Percentiles rank a stretch among this genome's conserved stretches.
phyloP scores from a whole-genome alignment of 1,140 invertebrate genomes.

The Neodiprion lecontei region DNA sequence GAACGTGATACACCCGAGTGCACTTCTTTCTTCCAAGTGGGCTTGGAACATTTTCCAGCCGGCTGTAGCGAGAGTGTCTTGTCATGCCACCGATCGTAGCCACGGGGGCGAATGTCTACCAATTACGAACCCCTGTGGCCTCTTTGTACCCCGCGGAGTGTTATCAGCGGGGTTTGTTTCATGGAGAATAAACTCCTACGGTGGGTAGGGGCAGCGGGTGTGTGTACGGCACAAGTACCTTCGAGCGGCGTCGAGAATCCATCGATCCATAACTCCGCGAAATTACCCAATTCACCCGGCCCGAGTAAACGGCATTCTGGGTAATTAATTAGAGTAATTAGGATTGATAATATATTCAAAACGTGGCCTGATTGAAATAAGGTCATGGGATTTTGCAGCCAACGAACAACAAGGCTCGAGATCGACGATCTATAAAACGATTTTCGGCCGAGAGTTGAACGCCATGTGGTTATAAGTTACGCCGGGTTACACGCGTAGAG shows the following conservation, averaged over 20 bases:
- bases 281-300: not conserved
- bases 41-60: too few relatives aligned
- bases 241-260: not conserved
- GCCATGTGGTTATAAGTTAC: too few relatives aligned
- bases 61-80: too few relatives aligned
- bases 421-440: too few relatives aligned
- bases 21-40: too few relatives aligned
- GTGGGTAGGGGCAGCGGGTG: not conserved
- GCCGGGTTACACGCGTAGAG: too few relatives aligned
- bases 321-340: not conserved
- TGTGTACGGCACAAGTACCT: not conserved
- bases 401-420: not conserved
- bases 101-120: not conserved
- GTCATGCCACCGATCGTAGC: too few relatives aligned
- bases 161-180: not conserved
- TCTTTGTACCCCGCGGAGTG: not conserved
- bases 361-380: constrained; percentile 3
- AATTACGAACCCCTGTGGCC: not conserved
- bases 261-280: constrained; percentile 4
- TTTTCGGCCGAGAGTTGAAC: too few relatives aligned
- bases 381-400: not conserved
- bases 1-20: too few relatives aligned
- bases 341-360: constrained; percentile 1
- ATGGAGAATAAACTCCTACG: not conserved
- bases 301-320: not conserved